phyloP scores from a whole-genome alignment of 2,797 vertebrate genomes.

The Falco berigora region DNA sequence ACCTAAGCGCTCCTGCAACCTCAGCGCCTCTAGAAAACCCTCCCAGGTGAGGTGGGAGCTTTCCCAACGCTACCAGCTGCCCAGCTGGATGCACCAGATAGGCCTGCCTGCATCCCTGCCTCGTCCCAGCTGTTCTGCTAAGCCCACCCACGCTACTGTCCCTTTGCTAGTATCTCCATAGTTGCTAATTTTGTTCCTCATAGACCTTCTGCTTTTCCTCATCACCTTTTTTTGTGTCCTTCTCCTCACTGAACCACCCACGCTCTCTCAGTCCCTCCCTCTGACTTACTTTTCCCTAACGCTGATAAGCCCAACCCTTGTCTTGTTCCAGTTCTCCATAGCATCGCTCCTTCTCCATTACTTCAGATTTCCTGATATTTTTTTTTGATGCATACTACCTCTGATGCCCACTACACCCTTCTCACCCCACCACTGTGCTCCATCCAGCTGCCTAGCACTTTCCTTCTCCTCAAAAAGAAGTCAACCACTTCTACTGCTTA shows the following conservation, averaged over 20 bases:
- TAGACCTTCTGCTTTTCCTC: background rate
- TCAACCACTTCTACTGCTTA: background rate
- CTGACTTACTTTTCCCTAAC: constrained; percentile 2
- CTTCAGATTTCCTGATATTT: background rate
- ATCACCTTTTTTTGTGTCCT: background rate
- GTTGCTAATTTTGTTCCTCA: background rate
- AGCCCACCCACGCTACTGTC: rapidly evolving
- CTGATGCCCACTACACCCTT: background rate
- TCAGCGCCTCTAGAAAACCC: background rate
- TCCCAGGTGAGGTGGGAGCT: background rate
- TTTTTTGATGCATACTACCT: background rate
- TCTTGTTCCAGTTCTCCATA: background rate
- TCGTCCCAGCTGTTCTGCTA: background rate
- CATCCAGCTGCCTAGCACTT: background rate
- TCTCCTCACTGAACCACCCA: background rate
- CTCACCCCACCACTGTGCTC: background rate
- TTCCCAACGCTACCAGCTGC: background rate
- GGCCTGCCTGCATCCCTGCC: background rate
- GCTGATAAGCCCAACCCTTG: background rate
- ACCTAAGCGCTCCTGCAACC: background rate
- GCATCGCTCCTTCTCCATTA: background rate
- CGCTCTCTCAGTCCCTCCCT: background rate
- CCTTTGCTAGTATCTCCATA: background rate
- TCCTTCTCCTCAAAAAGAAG: background rate
- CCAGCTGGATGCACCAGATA: background rate